Evolutionary conservation across 1,140 invertebrate species (phyloP).

Genomic region (Sminthurinus signatus): DNA sequence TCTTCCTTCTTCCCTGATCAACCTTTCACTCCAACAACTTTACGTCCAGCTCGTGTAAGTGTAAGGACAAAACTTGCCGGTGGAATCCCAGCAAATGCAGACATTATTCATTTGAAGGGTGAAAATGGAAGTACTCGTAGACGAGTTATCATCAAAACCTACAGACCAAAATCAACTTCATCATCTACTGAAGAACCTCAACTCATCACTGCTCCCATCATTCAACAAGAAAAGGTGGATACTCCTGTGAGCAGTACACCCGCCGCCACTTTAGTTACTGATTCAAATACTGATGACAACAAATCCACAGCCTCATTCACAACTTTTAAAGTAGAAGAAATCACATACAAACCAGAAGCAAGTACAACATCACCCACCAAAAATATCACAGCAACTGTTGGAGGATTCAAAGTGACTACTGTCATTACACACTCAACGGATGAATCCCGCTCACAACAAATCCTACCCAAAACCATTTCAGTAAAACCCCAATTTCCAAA

Average conservation of each 20-base stretch:
- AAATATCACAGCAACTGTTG: conserved; percentile 1
- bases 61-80: not conserved
- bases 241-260: too few relatives aligned
- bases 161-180: not conserved
- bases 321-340: conserved; percentile 2
- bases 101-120: too few relatives aligned
- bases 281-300: not conserved
- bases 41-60: not conserved
- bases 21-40: not conserved
- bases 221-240: too few relatives aligned
- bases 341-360: not conserved
- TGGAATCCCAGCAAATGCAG: too few relatives aligned
- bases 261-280: not conserved
- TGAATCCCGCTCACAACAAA: not conserved
- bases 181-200: not conserved
- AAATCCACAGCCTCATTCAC: not conserved
- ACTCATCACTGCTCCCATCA: not conserved
- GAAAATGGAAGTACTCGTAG: not conserved
- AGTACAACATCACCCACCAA: not conserved
- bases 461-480: too few relatives aligned
- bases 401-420: conserved; percentile 12
- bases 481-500: conserved; percentile 1
- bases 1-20: not conserved
- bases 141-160: conserved; percentile 7
- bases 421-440: conserved; percentile 5